Conservation (phyloP, 2,888 invertebrate species). For the Anthrax anthrax region DNA sequence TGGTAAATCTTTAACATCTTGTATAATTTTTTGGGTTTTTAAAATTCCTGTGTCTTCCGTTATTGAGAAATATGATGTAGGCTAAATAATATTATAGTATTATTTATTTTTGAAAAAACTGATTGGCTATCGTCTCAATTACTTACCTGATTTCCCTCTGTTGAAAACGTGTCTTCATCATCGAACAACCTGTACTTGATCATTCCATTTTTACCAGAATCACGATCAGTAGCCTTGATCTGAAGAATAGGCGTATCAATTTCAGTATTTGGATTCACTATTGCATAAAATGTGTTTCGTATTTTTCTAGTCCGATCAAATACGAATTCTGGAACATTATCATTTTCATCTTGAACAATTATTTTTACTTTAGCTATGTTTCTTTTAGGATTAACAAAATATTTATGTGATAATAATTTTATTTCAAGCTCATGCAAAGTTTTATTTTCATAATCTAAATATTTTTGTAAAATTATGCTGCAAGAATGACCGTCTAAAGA, state of each 20-base stretch:
- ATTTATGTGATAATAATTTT: slow-evolving; percentile 63
- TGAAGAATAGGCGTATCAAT: slow-evolving; percentile 64
- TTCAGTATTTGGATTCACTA: slow-evolving; percentile 57
- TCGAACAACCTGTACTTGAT: slow-evolving; percentile 48
- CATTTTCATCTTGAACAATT: slow-evolving; percentile 74
- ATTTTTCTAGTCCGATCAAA: slow-evolving; percentile 48
- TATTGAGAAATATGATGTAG: slow-evolving; percentile 48
- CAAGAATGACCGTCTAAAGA: slow-evolving; percentile 70
- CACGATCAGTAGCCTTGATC: slow-evolving; percentile 75
- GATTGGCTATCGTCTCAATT: not conserved
- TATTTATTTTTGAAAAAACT: not conserved
- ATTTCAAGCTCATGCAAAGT: slow-evolving; percentile 61
- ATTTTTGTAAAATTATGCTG: slow-evolving; percentile 53
- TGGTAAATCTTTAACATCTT: slow-evolving; percentile 52
- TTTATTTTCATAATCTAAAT: slow-evolving; percentile 64
- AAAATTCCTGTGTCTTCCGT: slow-evolving; percentile 62
- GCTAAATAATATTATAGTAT: too few species aligned
- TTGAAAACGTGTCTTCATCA: slow-evolving; percentile 26
- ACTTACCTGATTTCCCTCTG: slow-evolving; percentile 24
- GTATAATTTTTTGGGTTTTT: slow-evolving; percentile 57
- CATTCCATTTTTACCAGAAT: slow-evolving; percentile 69
- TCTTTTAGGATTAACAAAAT: slow-evolving; percentile 62
- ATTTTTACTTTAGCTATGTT: slow-evolving; percentile 63
- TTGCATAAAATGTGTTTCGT: slow-evolving; percentile 62
- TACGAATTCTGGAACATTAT: slow-evolving; percentile 71